These are phyloP conservation scores for Tenthredo amoena DNA, from an alignment of 2,888 invertebrate genomes.

Conservation along the genomic window DNA sequence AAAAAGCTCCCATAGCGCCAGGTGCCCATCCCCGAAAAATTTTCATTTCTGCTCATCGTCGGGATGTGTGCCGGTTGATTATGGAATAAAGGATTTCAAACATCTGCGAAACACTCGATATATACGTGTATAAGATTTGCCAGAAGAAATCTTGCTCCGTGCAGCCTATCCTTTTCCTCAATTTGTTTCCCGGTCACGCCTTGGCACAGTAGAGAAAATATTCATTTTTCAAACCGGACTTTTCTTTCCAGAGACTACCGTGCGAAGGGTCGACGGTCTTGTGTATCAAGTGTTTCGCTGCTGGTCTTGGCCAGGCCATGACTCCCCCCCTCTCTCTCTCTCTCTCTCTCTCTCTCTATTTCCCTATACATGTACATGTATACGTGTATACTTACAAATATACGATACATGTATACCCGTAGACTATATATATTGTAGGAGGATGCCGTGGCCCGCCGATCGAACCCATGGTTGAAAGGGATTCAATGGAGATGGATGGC, in stretches of 20 bases:
- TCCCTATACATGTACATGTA: neutral
- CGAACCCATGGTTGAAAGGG: slow-evolving; percentile 72
- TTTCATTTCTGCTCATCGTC: neutral
- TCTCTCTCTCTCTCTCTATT: neutral
- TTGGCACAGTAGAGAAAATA: slow-evolving; percentile 49
- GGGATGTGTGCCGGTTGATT: neutral
- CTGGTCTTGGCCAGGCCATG: slow-evolving; percentile 15
- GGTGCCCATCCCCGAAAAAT: neutral
- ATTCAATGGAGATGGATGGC: slow-evolving; percentile 77
- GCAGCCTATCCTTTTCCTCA: neutral
- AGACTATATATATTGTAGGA: slow-evolving; percentile 16
- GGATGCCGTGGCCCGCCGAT: slow-evolving; percentile 3
- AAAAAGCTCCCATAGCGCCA: neutral
- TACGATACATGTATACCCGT: slow-evolving; percentile 42
- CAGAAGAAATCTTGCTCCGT: neutral
- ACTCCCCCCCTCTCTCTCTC: neutral
- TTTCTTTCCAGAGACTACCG: neutral
- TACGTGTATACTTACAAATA: neutral
- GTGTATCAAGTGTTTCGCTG: slow-evolving; percentile 63
- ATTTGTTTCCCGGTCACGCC: slow-evolving; percentile 60
- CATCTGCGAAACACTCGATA: neutral
- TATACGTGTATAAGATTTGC: neutral
- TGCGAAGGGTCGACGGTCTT: slow-evolving; percentile 54
- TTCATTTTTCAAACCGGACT: slow-evolving; percentile 62
- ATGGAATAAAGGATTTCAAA: neutral